These are phyloP conservation scores for Phoebastria nigripes DNA, from an alignment of 2,797 vertebrate genomes.

Conservation along the genomic window DNA sequence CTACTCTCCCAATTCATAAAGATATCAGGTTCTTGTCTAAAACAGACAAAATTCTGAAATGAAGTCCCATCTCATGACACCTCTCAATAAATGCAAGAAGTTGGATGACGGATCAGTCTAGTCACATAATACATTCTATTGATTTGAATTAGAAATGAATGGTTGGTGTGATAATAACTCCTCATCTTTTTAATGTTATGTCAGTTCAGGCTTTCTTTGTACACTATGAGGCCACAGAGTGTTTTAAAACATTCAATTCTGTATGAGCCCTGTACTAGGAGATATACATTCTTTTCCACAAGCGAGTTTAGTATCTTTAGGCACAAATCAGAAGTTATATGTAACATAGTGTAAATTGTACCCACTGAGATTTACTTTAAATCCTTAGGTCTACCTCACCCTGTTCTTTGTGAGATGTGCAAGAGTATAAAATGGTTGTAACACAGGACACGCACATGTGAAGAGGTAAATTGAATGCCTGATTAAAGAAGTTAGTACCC, in stretches of 20 bases:
- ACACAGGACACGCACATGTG: neutral
- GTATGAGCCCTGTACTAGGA: neutral
- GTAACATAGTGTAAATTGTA: neutral
- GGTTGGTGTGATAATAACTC: neutral
- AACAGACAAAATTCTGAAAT: neutral
- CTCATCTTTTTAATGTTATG: neutral
- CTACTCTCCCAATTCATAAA: neutral
- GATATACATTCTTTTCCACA: neutral
- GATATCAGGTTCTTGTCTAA: neutral
- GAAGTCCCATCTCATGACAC: neutral
- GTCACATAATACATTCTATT: neutral
- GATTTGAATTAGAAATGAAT: neutral
- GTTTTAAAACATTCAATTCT: neutral
- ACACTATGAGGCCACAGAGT: neutral
- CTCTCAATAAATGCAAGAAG: neutral
- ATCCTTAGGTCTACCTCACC: neutral
- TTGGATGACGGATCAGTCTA: neutral
- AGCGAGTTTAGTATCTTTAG: neutral
- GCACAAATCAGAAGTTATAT: neutral
- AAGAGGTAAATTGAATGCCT: constrained; percentile 3
- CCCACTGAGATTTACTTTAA: neutral
- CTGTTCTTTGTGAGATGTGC: neutral
- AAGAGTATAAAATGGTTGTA: neutral
- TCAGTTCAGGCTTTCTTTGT: neutral
- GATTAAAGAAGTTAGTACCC: neutral